phyloP scores from a whole-genome alignment of 2,797 vertebrate genomes.

The Uromys caudimaculatus region DNA sequence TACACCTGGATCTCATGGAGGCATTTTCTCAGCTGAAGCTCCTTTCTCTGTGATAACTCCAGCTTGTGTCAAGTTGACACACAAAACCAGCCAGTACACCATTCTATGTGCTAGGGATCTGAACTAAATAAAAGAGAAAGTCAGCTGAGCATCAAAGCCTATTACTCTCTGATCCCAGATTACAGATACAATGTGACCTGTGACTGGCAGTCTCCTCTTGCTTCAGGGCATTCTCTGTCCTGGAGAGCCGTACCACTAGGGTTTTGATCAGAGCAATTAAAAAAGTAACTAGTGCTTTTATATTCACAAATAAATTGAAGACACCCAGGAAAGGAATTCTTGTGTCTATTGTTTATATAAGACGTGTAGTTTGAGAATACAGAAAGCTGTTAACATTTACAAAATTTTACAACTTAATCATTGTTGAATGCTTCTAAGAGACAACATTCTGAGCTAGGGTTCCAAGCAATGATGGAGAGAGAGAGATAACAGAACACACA shows the following conservation, averaged over 20 bases:
- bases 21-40: too few species aligned
- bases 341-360: not conserved
- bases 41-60: too few species aligned
- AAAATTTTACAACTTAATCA: not conserved
- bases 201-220: not conserved
- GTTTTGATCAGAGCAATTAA: not conserved
- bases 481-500: not conserved
- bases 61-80: too few species aligned
- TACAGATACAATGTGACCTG: not conserved
- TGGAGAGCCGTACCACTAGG: not conserved
- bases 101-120: not conserved
- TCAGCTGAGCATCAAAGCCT: not conserved
- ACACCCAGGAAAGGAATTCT: not conserved
- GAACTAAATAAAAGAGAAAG: not conserved
- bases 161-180: not conserved
- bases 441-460: not conserved
- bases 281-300: not conserved
- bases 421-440: not conserved
- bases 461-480: not conserved
- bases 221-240: not conserved
- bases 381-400: not conserved
- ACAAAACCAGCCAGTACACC: not conserved
- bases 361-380: not conserved
- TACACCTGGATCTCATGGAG: too few species aligned
- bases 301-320: not conserved